Conservation (phyloP, 2,797 vertebrate species). For the Sebastiscus tertius region DNA sequence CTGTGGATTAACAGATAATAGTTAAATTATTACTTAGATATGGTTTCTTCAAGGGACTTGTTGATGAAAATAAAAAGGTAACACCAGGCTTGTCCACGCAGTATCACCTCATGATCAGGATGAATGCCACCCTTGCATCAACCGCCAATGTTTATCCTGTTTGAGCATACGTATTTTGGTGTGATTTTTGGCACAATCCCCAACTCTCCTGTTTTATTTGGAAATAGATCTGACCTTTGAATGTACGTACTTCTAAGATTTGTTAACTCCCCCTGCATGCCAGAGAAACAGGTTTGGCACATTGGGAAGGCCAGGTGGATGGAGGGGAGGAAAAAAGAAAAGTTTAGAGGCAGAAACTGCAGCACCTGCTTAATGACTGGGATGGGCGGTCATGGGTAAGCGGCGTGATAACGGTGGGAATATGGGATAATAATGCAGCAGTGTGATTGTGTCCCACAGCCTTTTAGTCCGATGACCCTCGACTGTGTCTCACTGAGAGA, state of each 20-base stretch:
- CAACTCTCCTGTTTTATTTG: constrained; percentile 22
- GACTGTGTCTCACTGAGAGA: not conserved
- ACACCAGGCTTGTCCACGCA: not conserved
- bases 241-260: not conserved
- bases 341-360: constrained; percentile 14
- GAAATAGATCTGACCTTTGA: constrained; percentile 33
- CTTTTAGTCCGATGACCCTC: not conserved
- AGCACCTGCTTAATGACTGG: constrained; percentile 23
- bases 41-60: not conserved
- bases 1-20: not conserved
- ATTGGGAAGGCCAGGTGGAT: constrained; percentile 39
- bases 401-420: not conserved
- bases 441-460: not conserved
- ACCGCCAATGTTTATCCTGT: not conserved
- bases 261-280: constrained; percentile 34
- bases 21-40: not conserved
- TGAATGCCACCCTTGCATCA: not conserved
- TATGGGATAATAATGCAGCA: not conserved
- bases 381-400: not conserved
- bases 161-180: not conserved
- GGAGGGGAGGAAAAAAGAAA: not conserved
- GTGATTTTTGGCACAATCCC: constrained; percentile 22
- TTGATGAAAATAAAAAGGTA: not conserved
- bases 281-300: constrained; percentile 51
- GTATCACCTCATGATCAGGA: not conserved